Base-by-base conservation (phyloP, 2,797 vertebrate genomes). In the Catamblyrhynchus diadema region DNA sequence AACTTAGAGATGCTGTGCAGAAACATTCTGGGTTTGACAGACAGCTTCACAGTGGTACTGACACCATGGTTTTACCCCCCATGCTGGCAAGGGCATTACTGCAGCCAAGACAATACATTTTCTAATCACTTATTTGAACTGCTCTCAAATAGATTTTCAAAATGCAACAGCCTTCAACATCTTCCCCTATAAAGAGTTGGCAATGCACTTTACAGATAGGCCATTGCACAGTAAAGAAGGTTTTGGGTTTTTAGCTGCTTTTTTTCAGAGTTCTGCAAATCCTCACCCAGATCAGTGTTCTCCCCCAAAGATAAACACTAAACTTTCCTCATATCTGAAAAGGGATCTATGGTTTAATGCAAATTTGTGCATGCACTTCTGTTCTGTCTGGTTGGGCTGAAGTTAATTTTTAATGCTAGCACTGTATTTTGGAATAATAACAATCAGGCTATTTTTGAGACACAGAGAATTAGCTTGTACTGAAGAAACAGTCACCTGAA, bases 171-270 rank as follows among this genome's bases (percentile, higher is more conserved):
- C 39, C 54, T 37, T 45, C 51, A 77, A 28, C 8, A 25, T 45
- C 45, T 71, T 71, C 24, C 54, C 27, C 47, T 20, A 23, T 2
- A 20, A 60, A 53, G 19, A 48, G 9, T 0, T 35, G 20, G 28
- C 32, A 79, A 41, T 6, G 15, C 56, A 64, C 14, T 27, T 17
- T 42, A 47, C 39, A 28, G 69, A 47, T 7, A 44, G 2, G 10
- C 6, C 16, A 47, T 0, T 61, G 69, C 44, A 70, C 25, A 48
- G 5, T 24, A 67, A 88, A 56, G 12, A 59, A 44, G 7, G 19
- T 21, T 42, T 12, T 0, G 15, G 12, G 10, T 0, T 6, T 72
- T 73, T 6, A 69, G 27, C 37, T 54, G 28, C 6, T 3, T 45
- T 69, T 32, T 60, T 69, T 41, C 62, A 70, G 51, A 54, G 11